Evolutionary conservation across 2,797 vertebrate genomes (phyloP), one percentile per base, ranked within the genome.

Genomic region (Parotocinclus haroldoi): DNA sequence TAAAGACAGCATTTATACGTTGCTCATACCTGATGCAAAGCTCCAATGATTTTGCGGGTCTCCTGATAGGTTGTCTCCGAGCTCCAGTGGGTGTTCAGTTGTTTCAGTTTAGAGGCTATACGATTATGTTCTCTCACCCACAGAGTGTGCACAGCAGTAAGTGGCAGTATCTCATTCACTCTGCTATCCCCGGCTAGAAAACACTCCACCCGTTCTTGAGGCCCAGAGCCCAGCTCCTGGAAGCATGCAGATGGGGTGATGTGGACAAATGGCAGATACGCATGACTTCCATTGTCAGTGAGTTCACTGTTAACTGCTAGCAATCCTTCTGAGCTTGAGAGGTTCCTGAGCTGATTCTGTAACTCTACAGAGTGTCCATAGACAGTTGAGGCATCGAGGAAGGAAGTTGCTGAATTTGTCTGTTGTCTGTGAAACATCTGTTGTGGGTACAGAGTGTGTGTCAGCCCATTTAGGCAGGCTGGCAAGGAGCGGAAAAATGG

Each of bases 81-180:
- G 1, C 79, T 93, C 96, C 96, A 99, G 82, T 96, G 95, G 4
- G 55, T 0, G 0, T 99, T 99, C 17, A 93, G 81, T 27, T 11
- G 60, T 61, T 81, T 88, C 64, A 99, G 78, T 9, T 64, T 63
- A 0, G 78, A 74, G 4, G 92, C 95, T 58, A 99, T 77, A 7
- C 92, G 92, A 77, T 98, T 99, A 85, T 99, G 96, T 74, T 99
- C 94, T 16, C 96, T 84, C 49, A 97, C 76, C 94, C 95, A 98
- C 68, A 99, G 78, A 0, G 91, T 96, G 74, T 99, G 97, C 74
- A 99, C 50, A 13, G 85, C 71, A 0, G 85, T 67, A 69, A 99
- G 84, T 1, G 92, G 83, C 0, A 91, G 83, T 0, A 91, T 91
- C 84, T 99, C 97, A 0, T 89, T 96, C 68, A 89, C 90, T 0